Percentiles rank a stretch among this genome's conserved stretches.
Evolutionary conservation across 2,113 vertebrate genomes (phyloP).

Genomic region (Anthoscopus minutus): DNA sequence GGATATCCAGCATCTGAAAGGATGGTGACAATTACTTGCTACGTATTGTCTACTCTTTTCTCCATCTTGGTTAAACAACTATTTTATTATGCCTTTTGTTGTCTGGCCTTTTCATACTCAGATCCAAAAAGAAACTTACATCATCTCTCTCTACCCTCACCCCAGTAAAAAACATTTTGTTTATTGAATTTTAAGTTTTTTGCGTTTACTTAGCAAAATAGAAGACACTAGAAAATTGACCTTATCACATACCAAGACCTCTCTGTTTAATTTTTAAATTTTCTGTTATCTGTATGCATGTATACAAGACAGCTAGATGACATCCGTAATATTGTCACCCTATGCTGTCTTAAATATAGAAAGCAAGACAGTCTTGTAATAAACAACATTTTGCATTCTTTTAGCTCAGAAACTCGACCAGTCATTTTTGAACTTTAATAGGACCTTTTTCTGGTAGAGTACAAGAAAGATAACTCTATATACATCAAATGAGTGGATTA

Average conservation of each 20-base stretch:
- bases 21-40: not conserved
- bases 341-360: not conserved
- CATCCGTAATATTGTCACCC: not conserved
- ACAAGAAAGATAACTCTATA: not conserved
- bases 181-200: not conserved
- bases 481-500: not conserved
- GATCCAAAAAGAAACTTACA: not conserved
- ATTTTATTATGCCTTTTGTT: not conserved
- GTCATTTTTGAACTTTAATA: not conserved
- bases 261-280: not conserved
- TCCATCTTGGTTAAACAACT: not conserved
- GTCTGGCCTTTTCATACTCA: not conserved
- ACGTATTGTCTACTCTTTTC: not conserved
- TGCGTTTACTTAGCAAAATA: not conserved
- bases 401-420: not conserved
- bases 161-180: not conserved
- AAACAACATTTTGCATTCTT: not conserved
- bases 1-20: not conserved
- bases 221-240: not conserved
- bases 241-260: not conserved
- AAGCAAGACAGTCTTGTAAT: not conserved
- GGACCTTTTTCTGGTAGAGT: not conserved
- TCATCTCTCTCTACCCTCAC: not conserved
- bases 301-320: not conserved
- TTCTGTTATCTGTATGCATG: not conserved